These are phyloP conservation scores for Danio kyathit DNA, from an alignment of 2,797 vertebrate genomes.

Conservation along the genomic window DNA sequence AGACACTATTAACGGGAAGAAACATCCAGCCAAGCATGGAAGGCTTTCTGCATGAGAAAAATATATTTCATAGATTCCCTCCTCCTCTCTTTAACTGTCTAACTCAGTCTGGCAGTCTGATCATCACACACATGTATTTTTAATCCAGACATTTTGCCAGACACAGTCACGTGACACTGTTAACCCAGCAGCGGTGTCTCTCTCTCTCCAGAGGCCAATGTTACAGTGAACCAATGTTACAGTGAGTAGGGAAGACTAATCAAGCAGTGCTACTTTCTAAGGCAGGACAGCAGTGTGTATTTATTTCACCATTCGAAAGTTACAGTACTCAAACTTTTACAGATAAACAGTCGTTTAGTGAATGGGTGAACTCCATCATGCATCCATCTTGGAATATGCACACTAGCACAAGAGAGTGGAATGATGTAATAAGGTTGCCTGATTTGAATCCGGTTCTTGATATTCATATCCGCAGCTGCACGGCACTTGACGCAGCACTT, in stretches of 20 bases:
- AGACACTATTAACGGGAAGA: no score
- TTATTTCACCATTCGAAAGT: neutral
- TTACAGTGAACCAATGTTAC: slow-evolving; percentile 14
- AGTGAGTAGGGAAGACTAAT: neutral
- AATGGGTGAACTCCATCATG: neutral
- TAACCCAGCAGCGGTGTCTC: slow-evolving; percentile 27
- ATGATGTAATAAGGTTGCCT: slow-evolving; percentile 1
- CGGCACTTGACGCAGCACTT: slow-evolving; percentile 52
- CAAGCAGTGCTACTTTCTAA: neutral
- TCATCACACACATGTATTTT: slow-evolving; percentile 48
- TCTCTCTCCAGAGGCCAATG: slow-evolving; percentile 22
- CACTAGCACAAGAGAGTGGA: neutral
- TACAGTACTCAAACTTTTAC: neutral
- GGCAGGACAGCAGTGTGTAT: neutral
- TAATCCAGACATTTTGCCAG: slow-evolving; percentile 50
- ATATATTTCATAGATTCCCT: slow-evolving; percentile 18
- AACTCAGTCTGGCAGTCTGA: slow-evolving; percentile 39
- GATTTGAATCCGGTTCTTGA: slow-evolving; percentile 48
- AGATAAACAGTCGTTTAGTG: no score
- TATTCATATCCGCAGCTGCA: slow-evolving; percentile 57
- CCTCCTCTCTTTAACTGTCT: slow-evolving; percentile 19
- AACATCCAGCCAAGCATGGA: no score
- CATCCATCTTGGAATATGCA: neutral
- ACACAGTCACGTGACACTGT: slow-evolving; percentile 30
- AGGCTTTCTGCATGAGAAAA: neutral